A percentile compares a stretch with the other conserved stretches of the same genome.
These are phyloP conservation scores for Steinernema scapterisci DNA, from an alignment of 2,888 invertebrate genomes.

Conservation along the genomic window DNA sequence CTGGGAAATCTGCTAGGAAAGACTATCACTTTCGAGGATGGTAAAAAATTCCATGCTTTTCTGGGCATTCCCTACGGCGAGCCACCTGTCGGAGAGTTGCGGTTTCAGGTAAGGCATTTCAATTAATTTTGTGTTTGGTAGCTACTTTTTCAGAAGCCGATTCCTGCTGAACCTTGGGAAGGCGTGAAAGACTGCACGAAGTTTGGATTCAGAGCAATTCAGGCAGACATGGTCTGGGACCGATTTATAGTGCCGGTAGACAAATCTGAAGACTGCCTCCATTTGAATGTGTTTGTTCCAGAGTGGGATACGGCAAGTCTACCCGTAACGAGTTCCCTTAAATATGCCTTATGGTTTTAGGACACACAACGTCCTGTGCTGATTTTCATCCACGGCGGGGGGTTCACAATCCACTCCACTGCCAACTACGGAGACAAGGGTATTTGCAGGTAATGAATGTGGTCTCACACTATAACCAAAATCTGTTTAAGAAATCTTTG, in stretches of 20 bases:
- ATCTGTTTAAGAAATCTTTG: neutral
- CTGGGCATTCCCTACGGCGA: conserved; percentile 57
- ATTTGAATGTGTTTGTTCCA: conserved; percentile 60
- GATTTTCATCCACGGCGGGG: conserved; percentile 53
- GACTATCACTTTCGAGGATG: conserved; percentile 24
- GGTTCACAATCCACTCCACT: conserved; percentile 50
- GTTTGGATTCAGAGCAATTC: conserved; percentile 54
- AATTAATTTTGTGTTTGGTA: neutral
- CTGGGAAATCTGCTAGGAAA: neutral
- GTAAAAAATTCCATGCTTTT: conserved; percentile 35
- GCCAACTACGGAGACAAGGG: conserved; percentile 55
- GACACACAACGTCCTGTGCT: conserved; percentile 41
- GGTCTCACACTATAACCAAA: no score
- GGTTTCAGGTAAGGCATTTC: conserved; percentile 45
- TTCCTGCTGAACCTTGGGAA: conserved; percentile 53
- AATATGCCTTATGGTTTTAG: conserved; percentile 36
- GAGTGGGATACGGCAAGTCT: conserved; percentile 43
- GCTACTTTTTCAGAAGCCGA: conserved; percentile 53
- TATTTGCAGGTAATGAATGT: conserved; percentile 42
- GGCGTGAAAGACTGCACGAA: conserved; percentile 46
- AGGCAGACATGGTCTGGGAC: conserved; percentile 56
- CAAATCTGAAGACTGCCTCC: conserved; percentile 61
- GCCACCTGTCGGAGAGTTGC: conserved; percentile 52
- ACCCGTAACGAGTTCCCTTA: neutral
- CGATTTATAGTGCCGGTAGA: conserved; percentile 46